Base-by-base conservation (phyloP, 1,140 invertebrate species). In the Nasonia longicornis region DNA sequence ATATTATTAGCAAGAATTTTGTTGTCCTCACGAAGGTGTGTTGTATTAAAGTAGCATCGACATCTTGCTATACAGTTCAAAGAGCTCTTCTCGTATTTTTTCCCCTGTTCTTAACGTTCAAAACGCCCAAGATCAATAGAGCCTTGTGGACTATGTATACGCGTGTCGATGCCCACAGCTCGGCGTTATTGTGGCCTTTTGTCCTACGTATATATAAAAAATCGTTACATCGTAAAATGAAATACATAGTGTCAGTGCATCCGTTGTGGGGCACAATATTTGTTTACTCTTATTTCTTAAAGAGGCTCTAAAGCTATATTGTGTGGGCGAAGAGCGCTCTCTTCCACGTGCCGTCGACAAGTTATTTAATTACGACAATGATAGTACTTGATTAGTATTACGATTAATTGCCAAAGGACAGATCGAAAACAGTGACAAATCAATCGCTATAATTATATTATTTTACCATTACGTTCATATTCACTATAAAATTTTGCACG, bases 191-290 rank as follows among this genome's bases (percentile, higher is more conserved):
- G 38, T 66, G 64, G 64, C 64, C 16, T 22, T 26, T 75, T 80
- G n/a, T 64, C 35, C 73, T 84, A 82, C 74, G 66, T 84, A 83
- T 82, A 83, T 82, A 84, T 35, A 35, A 85, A 84, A 83, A 82
- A 81, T 64, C 14, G 45, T 79, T 79, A 71, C 38, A 75, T 72
- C 3, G 69, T 74, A 67, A 69, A 80, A 26, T 80, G 29, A 42
- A 74, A 67, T 52, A 80, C 63, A 75, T 75, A 11, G 22, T 48
- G 20, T 67, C 2, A 16, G 48, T 78, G 67, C 67, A 78, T 78
- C 22, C 45, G n/a, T 63, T 16, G 10, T 14, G 35, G 38, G 48
- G 64, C 69, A 77, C 64, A 48, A 77, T 69, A 45, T 64, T 72
- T 31, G 48, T 66, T 8, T 45, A 29, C 2, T 74, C 29, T 73